Evolutionary conservation across 1,140 invertebrate species (phyloP).

Genomic region (Armadillidium nasatum): DNA sequence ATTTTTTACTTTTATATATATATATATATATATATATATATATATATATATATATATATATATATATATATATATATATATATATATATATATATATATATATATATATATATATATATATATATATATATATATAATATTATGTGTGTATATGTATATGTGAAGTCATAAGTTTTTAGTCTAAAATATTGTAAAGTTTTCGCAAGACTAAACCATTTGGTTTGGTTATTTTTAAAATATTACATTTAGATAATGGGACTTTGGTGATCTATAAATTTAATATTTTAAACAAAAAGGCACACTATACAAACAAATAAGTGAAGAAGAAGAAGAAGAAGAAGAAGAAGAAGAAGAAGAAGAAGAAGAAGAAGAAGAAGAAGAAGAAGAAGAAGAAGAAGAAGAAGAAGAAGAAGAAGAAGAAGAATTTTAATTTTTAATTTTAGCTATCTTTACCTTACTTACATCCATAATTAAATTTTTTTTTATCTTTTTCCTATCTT

Average conservation of each 20-base stretch:
- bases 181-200: not conserved
- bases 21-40: too few relatives aligned
- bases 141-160: too few relatives aligned
- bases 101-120: too few relatives aligned
- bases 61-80: too few relatives aligned
- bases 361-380: constrained; percentile 1
- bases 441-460: too few relatives aligned
- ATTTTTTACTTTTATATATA: too few relatives aligned
- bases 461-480: too few relatives aligned
- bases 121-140: too few relatives aligned
- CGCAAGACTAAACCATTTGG: not conserved
- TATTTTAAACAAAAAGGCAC: not conserved
- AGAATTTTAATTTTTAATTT: too few relatives aligned
- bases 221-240: not conserved
- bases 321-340: not conserved
- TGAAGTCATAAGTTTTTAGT: not conserved
- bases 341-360: not conserved
- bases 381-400: constrained; percentile 1
- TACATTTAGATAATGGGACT: not conserved
- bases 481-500: too few relatives aligned
- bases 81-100: too few relatives aligned
- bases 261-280: not conserved
- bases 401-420: not conserved
- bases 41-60: too few relatives aligned
- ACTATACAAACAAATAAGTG: not conserved